These are phyloP conservation scores for Aplodontia rufa DNA, from an alignment of 2,113 vertebrate genomes.

Conservation along the genomic window DNA sequence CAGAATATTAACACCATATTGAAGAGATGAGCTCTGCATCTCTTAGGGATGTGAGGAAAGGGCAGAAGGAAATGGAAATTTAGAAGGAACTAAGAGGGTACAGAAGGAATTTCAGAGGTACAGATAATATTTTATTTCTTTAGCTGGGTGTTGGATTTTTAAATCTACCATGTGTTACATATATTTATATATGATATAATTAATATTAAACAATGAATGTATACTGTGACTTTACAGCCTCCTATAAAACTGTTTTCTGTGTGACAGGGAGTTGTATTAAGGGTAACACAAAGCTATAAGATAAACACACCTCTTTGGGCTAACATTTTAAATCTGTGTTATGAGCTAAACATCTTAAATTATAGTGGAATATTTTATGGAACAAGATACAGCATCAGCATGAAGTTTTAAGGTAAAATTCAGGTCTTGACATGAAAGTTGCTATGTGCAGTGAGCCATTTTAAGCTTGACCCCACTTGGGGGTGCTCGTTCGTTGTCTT, in stretches of 20 bases:
- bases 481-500: neutral
- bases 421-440: neutral
- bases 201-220: neutral
- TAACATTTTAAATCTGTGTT: neutral
- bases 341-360: neutral
- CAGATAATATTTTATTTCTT: neutral
- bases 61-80: neutral
- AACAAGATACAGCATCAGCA: neutral
- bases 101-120: neutral
- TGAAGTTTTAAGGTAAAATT: slow-evolving; percentile 8
- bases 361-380: neutral
- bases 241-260: neutral
- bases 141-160: neutral
- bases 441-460: neutral
- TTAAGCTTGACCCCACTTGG: neutral
- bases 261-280: neutral
- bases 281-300: neutral
- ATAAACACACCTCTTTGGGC: neutral
- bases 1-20: neutral
- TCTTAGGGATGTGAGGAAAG: neutral
- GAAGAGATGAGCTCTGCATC: neutral
- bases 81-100: neutral
- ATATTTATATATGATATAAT: neutral
- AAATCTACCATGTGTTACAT: neutral
- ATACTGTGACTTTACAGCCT: neutral